These are phyloP conservation scores for Neelides folsomi DNA, from an alignment of 2,888 invertebrate genomes.

Conservation along the genomic window DNA sequence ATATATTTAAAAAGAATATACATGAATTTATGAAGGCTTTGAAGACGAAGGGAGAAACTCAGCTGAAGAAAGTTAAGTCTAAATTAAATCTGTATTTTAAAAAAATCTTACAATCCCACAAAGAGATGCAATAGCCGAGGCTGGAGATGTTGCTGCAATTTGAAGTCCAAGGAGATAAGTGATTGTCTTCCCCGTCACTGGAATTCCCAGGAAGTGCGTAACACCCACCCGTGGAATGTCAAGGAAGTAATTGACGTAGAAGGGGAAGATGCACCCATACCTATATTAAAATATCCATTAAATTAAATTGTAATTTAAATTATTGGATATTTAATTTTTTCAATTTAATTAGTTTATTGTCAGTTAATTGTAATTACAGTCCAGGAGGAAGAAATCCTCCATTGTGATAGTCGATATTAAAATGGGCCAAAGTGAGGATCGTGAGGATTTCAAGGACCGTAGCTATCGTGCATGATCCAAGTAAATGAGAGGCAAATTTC, in stretches of 20 bases:
- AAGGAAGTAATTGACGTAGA: conserved; percentile 43
- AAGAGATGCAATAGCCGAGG: conserved; percentile 37
- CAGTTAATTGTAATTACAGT: conserved; percentile 38
- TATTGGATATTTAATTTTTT: no score
- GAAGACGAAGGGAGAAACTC: background rate
- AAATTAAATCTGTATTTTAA: no score
- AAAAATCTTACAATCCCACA: conserved; percentile 39
- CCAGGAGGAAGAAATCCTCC: conserved; percentile 39
- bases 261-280: conserved; percentile 41
- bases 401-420: conserved; percentile 37
- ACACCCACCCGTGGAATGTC: conserved; percentile 39
- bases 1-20: conserved; percentile 5
- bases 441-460: conserved; percentile 38
- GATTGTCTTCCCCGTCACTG: conserved; percentile 44
- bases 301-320: no score
- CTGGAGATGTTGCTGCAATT: conserved; percentile 38
- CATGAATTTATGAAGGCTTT: background rate
- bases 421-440: conserved; percentile 36
- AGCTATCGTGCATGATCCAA: conserved; percentile 39
- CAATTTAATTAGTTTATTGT: no score
- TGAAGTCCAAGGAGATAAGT: conserved; percentile 44
- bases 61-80: no score
- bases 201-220: conserved; percentile 37
- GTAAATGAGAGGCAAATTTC: conserved; percentile 41
- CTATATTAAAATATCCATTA: no score